Conservation (phyloP, 1,140 invertebrate species). For the Zaprionus vittiger region DNA sequence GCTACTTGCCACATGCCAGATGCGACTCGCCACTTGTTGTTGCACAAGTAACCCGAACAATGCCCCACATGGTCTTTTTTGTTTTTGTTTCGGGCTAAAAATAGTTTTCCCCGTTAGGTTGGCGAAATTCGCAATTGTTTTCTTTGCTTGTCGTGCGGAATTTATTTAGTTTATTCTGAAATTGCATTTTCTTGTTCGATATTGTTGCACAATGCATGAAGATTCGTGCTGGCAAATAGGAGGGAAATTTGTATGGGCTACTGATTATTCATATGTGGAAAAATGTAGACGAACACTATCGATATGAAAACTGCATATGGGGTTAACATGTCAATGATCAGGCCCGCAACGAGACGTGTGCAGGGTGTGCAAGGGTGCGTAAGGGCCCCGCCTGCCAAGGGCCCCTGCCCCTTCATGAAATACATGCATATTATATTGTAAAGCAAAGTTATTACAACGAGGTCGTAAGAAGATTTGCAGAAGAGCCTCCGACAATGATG, state of each 20-base stretch:
- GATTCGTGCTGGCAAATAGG: background rate
- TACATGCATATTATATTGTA: too few relatives aligned
- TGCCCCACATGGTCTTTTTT: background rate
- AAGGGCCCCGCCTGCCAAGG: too few relatives aligned
- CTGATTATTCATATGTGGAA: background rate
- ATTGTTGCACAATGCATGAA: background rate
- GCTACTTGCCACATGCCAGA: slow-evolving; percentile 31
- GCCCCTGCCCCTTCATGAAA: too few relatives aligned
- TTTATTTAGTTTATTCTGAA: slow-evolving; percentile 1
- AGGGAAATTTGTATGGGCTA: background rate
- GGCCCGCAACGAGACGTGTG: too few relatives aligned
- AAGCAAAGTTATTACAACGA: too few relatives aligned
- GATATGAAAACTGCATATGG: too few relatives aligned
- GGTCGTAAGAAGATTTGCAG: too few relatives aligned
- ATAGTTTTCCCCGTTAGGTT: slow-evolving; percentile 1
- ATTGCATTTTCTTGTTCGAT: slow-evolving; percentile 2
- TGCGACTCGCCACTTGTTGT: slow-evolving; percentile 43
- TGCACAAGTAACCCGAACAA: slow-evolving; percentile 10
- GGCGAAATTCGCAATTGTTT: background rate
- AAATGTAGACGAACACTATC: too few relatives aligned
- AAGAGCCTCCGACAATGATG: too few relatives aligned
- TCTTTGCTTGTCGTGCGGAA: background rate
- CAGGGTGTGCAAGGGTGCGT: too few relatives aligned
- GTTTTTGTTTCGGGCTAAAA: background rate
- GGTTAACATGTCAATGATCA: too few relatives aligned